phyloP scores from a whole-genome alignment of 1,140 invertebrate species.

The Bombyx mandarina region DNA sequence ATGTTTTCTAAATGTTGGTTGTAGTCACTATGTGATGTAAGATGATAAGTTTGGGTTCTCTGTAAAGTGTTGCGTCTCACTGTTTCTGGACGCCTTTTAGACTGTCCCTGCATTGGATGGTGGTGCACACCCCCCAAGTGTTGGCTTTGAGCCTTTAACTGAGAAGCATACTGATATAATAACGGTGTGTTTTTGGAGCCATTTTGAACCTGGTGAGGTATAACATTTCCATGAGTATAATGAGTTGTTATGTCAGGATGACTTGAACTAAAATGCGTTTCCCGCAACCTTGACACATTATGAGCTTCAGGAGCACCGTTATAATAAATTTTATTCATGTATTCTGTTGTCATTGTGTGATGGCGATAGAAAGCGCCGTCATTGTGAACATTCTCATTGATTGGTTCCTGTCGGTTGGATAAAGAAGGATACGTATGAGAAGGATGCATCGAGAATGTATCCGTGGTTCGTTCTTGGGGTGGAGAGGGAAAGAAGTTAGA shows the following conservation, averaged over 20 bases:
- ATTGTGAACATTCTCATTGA: conserved; percentile 36
- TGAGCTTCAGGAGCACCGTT: conserved; percentile 44
- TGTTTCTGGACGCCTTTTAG: conserved; percentile 42
- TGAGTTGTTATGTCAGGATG: conserved; percentile 65
- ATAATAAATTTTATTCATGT: conserved; percentile 62
- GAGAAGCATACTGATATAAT: conserved; percentile 65
- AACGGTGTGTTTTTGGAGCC: conserved; percentile 46
- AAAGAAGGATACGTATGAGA: conserved; percentile 61
- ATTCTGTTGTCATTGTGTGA: conserved; percentile 61
- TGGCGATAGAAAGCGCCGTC: conserved; percentile 52
- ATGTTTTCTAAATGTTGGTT: conserved; percentile 61
- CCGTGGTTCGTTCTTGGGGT: conserved; percentile 51
- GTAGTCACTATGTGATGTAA: conserved; percentile 66
- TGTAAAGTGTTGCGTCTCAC: conserved; percentile 56
- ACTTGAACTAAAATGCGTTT: conserved; percentile 68
- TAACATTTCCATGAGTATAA: conserved; percentile 40
- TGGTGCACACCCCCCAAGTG: conserved; percentile 57
- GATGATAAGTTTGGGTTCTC: conserved; percentile 64
- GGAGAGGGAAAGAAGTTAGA: conserved; percentile 61
- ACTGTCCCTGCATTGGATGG: conserved; percentile 35
- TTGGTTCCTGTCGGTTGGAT: conserved; percentile 35
- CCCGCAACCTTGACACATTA: conserved; percentile 53
- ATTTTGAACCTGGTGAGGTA: conserved; percentile 41
- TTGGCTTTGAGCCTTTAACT: conserved; percentile 61
- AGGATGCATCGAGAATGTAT: conserved; percentile 58